phyloP scores from a whole-genome alignment of 2,888 invertebrate genomes.

The Anthrax anthrax region DNA sequence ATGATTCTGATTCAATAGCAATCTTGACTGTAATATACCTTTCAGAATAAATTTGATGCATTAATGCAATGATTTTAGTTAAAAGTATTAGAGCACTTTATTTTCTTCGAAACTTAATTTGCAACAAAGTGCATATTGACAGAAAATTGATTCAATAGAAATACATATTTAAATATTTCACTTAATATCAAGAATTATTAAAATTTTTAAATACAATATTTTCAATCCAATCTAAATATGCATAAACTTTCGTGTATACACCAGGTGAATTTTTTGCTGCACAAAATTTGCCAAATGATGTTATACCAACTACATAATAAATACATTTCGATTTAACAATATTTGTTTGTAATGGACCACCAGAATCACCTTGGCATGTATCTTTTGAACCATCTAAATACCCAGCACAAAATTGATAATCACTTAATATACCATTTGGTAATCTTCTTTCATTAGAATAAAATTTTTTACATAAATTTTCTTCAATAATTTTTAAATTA shows the following conservation, averaged over 20 bases:
- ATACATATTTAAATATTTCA: too few species aligned
- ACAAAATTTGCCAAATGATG: conserved; percentile 33
- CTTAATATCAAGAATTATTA: too few species aligned
- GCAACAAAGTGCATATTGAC: too few species aligned
- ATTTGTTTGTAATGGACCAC: conserved; percentile 29
- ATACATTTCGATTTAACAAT: conserved; percentile 27
- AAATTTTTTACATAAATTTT: conserved; percentile 22
- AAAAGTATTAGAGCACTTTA: too few species aligned
- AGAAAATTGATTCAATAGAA: too few species aligned
- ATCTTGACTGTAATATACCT: too few species aligned
- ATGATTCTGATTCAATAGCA: too few species aligned
- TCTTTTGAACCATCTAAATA: conserved; percentile 24
- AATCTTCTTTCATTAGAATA: conserved; percentile 26
- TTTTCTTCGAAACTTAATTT: too few species aligned
- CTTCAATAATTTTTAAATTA: conserved; percentile 24
- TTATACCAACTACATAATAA: conserved; percentile 31
- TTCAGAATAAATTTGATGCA: too few species aligned
- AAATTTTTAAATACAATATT: conserved; percentile 21
- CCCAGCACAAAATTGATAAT: conserved; percentile 35
- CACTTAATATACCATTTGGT: conserved; percentile 25
- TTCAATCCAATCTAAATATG: conserved; percentile 32
- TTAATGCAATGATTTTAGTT: too few species aligned
- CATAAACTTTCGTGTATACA: conserved; percentile 28
- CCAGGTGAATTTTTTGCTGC: conserved; percentile 29
- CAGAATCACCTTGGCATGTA: conserved; percentile 32